A percentile compares a stretch with the other conserved stretches of the same genome.
phyloP scores from a whole-genome alignment of 2,888 invertebrate species.

The Heliconius erato region DNA sequence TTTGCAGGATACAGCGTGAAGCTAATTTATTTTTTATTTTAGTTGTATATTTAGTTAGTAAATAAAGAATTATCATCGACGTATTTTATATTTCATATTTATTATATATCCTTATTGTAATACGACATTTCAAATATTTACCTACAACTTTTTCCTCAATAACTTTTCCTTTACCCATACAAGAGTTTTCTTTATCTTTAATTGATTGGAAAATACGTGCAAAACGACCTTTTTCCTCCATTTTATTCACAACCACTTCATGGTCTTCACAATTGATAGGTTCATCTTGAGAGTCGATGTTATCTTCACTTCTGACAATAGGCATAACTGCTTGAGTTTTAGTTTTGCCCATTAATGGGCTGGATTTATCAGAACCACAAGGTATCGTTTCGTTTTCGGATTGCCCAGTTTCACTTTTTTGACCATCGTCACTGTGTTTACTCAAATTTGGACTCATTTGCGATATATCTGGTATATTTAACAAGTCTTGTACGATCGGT shows the following conservation, averaged over 20 bases:
- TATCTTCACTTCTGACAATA: conserved; percentile 79
- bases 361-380: conserved; percentile 81
- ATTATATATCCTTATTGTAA: not conserved
- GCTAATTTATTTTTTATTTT: too few relatives aligned
- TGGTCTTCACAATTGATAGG: conserved; percentile 65
- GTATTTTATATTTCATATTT: not conserved
- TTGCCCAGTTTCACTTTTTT: conserved; percentile 77
- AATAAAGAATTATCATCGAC: not conserved
- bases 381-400: conserved; percentile 83
- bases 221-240: conserved; percentile 76
- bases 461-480: conserved; percentile 75
- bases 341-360: conserved; percentile 76
- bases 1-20: too few relatives aligned
- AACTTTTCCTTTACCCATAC: conserved; percentile 82
- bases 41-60: not conserved
- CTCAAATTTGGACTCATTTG: conserved; percentile 77
- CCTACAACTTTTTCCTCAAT: conserved; percentile 79
- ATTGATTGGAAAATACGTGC: conserved; percentile 78
- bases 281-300: conserved; percentile 67
- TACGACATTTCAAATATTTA: conserved; percentile 53
- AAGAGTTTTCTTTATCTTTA: conserved; percentile 79
- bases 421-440: conserved; percentile 79
- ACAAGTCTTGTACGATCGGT: conserved; percentile 75
- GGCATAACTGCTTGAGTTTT: conserved; percentile 84
- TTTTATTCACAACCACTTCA: conserved; percentile 74